A percentile compares a stretch with the other conserved stretches of the same genome.
These are phyloP conservation scores for Seira sanloemensis DNA, from an alignment of 2,888 invertebrate genomes.

Conservation along the genomic window DNA sequence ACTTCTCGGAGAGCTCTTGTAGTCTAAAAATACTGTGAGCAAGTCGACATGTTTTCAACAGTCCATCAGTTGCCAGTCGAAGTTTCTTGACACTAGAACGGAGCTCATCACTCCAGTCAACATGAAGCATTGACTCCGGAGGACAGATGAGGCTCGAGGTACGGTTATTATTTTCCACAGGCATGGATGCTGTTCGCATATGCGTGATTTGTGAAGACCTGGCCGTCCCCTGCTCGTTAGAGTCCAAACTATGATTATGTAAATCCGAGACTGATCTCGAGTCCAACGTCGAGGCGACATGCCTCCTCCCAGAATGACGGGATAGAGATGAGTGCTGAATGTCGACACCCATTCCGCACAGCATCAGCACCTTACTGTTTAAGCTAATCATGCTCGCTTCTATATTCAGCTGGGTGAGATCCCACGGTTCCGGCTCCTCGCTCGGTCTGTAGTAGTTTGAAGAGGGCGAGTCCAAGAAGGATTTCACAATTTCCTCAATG, in stretches of 20 bases:
- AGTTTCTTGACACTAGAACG: slow-evolving; percentile 88
- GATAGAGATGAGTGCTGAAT: slow-evolving; percentile 58
- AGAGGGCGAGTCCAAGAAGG: slow-evolving; percentile 80
- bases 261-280: slow-evolving; percentile 35
- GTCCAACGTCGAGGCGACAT: background rate
- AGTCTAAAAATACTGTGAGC: slow-evolving; percentile 90
- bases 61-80: slow-evolving; percentile 86
- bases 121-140: background rate
- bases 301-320: background rate
- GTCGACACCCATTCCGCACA: slow-evolving; percentile 83
- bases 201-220: slow-evolving; percentile 20
- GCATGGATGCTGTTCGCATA: slow-evolving; percentile 45
- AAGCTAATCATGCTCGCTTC: slow-evolving; percentile 92
- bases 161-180: slow-evolving; percentile 42
- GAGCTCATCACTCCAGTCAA: slow-evolving; percentile 85
- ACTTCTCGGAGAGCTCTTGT: slow-evolving; percentile 86
- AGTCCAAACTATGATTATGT: slow-evolving; percentile 56
- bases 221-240: slow-evolving; percentile 10
- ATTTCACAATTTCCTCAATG: slow-evolving; percentile 72
- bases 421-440: slow-evolving; percentile 90
- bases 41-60: slow-evolving; percentile 84
- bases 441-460: slow-evolving; percentile 88
- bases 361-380: slow-evolving; percentile 87
- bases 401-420: slow-evolving; percentile 89
- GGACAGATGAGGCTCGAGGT: slow-evolving; percentile 14